Conservation (phyloP, 1,140 invertebrate genomes). For the Micrasema minimum region DNA sequence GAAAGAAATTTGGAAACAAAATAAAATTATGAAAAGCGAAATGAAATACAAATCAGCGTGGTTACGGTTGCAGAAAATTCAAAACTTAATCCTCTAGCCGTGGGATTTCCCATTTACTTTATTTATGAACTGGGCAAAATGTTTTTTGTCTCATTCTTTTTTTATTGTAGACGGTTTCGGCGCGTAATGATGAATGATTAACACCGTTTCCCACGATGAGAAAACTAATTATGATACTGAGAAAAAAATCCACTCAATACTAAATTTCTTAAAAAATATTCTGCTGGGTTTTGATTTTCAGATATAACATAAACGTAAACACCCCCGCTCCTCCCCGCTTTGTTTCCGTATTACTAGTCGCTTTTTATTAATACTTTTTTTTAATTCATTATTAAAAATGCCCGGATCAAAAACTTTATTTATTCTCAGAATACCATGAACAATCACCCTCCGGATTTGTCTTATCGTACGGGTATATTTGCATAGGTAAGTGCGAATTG, state of each 20-base stretch:
- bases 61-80: slow-evolving; percentile 44
- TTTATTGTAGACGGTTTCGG: slow-evolving; percentile 6
- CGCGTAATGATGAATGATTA: neutral
- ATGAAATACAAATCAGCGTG: slow-evolving; percentile 42
- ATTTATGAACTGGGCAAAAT: slow-evolving; percentile 35
- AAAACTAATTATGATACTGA: too few relatives aligned
- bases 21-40: slow-evolving; percentile 37
- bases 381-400: too few relatives aligned
- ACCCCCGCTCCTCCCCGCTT: too few relatives aligned
- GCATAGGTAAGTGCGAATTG: too few relatives aligned
- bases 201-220: too few relatives aligned
- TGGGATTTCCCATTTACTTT: slow-evolving; percentile 33
- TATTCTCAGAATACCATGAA: too few relatives aligned
- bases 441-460: too few relatives aligned
- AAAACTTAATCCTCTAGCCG: slow-evolving; percentile 37
- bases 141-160: slow-evolving; percentile 16
- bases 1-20: slow-evolving; percentile 35
- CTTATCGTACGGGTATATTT: too few relatives aligned
- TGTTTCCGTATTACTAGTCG: too few relatives aligned
- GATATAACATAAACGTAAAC: neutral
- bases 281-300: neutral
- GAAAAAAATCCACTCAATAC: neutral
- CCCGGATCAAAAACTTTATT: too few relatives aligned
- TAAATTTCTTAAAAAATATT: neutral
- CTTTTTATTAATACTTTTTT: too few relatives aligned